These are phyloP conservation scores for Lordiphosa clarofinis DNA, from an alignment of 1,140 invertebrate species.

Conservation along the genomic window DNA sequence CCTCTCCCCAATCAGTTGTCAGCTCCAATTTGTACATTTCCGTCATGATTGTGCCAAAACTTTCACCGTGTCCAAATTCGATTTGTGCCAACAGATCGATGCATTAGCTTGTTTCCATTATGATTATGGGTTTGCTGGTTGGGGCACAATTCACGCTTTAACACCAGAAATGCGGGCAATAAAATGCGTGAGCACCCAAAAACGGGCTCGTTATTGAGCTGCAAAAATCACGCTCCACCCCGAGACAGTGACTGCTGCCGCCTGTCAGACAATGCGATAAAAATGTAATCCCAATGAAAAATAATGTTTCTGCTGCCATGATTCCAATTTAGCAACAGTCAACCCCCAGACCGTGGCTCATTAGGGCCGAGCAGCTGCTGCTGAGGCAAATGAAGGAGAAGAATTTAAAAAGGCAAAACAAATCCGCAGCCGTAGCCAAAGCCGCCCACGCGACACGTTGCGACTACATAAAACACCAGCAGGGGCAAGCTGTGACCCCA, in stretches of 20 bases:
- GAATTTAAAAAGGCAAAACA: conserved; percentile 79
- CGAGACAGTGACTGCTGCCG: conserved; percentile 65
- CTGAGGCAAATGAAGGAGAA: conserved; percentile 75
- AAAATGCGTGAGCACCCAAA: conserved; percentile 66
- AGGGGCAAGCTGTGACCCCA: conserved; percentile 41
- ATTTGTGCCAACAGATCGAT: conserved; percentile 48
- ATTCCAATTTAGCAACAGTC: conserved; percentile 70
- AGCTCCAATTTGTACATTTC: conserved; percentile 57
- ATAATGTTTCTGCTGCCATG: conserved; percentile 69
- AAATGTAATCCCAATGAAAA: conserved; percentile 79
- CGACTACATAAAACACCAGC: conserved; percentile 72
- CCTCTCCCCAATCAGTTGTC: conserved; percentile 22
- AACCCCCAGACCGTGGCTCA: conserved; percentile 46
- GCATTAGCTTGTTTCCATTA: conserved; percentile 44
- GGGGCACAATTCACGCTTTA: conserved; percentile 41
- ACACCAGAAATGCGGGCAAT: conserved; percentile 36
- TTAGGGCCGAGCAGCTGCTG: conserved; percentile 42
- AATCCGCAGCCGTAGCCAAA: conserved; percentile 39
- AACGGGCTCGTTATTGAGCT: conserved; percentile 74
- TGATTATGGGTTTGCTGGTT: conserved; percentile 19
- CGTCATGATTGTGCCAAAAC: conserved; percentile 41
- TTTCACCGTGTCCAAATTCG: conserved; percentile 19
- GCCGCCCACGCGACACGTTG: conserved; percentile 44
- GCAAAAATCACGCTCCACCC: conserved; percentile 71
- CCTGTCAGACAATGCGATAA: conserved; percentile 74